phyloP scores from a whole-genome alignment of 2,888 invertebrate species.

The Agrenia bidenticulata region DNA sequence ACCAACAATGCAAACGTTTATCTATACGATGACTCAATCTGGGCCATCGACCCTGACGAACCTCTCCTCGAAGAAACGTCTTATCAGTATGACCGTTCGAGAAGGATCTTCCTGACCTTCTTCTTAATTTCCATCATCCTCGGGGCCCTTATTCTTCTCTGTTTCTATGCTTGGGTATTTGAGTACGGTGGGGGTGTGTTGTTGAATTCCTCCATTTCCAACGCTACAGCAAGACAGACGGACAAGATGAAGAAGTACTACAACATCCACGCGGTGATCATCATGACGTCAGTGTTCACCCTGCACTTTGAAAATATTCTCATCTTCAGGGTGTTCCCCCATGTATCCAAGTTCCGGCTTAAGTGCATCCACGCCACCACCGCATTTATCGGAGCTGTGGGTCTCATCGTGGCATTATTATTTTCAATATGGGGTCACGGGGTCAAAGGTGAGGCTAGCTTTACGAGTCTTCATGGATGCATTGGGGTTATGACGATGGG shows the following conservation, averaged over 20 bases:
- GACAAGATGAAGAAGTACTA: neutral
- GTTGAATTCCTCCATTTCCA: no score
- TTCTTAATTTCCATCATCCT: neutral
- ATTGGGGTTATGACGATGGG: neutral
- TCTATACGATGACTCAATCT: neutral
- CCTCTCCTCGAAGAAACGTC: conserved; percentile 2
- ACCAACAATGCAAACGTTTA: neutral
- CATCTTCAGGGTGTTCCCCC: neutral
- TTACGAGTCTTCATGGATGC: neutral
- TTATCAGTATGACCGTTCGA: neutral
- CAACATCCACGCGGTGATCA: neutral
- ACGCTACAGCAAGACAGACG: neutral
- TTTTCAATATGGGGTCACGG: neutral
- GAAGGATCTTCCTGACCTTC: neutral
- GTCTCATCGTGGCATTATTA: neutral
- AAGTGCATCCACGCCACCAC: neutral
- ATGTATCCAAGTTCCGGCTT: neutral
- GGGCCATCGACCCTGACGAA: conserved; percentile 1
- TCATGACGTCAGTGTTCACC: neutral
- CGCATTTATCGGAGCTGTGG: neutral
- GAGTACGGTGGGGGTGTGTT: neutral
- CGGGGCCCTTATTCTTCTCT: neutral
- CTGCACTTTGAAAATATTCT: neutral
- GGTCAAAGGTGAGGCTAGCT: no score
- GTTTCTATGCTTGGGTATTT: neutral